A percentile compares a stretch with the other conserved stretches of the same genome.
Conservation (phyloP, 2,113 vertebrate species). For the Brienomyrus longianalis region DNA sequence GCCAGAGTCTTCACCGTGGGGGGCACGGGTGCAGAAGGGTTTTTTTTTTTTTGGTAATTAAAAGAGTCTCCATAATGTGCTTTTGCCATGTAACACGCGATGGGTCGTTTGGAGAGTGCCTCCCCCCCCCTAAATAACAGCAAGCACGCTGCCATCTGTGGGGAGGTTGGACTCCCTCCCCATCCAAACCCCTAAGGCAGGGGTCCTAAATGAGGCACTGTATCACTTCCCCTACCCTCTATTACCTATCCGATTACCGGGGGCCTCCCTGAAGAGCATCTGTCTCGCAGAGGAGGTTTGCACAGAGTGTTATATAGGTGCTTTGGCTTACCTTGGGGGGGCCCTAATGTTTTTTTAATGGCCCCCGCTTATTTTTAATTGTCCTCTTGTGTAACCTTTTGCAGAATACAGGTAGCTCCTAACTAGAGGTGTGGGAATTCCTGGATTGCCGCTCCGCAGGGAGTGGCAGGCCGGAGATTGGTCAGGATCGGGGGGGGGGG, state of each 20-base stretch:
- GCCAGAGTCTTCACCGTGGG: background rate
- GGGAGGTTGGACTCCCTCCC: constrained; percentile 40
- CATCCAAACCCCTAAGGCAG: constrained; percentile 47
- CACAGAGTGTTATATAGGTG: constrained; percentile 27
- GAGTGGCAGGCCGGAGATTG: background rate
- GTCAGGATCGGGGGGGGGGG: background rate
- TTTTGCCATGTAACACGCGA: background rate
- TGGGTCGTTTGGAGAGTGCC: constrained; percentile 25
- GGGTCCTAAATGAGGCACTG: constrained; percentile 51
- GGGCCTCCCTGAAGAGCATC: constrained; percentile 8
- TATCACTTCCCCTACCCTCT: constrained; percentile 29
- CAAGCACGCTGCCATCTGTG: constrained; percentile 36
- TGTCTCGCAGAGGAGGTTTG: constrained; percentile 12
- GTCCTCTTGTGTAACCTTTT: constrained; percentile 47
- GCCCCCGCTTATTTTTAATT: constrained; percentile 52
- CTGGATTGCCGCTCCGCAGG: background rate
- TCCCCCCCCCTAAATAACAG: constrained; percentile 48
- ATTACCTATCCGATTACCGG: constrained; percentile 22
- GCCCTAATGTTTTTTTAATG: constrained; percentile 59
- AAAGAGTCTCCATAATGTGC: constrained; percentile 15
- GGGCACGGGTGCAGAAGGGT: background rate
- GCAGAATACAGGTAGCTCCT: constrained; percentile 39
- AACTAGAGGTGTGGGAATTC: constrained; percentile 28
- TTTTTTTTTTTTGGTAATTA: constrained; percentile 14
- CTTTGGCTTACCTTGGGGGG: constrained; percentile 31